A percentile compares a stretch with the other conserved stretches of the same genome.
Evolutionary conservation across 2,888 invertebrate genomes (phyloP).

Genomic region (Dynastes grantii): DNA sequence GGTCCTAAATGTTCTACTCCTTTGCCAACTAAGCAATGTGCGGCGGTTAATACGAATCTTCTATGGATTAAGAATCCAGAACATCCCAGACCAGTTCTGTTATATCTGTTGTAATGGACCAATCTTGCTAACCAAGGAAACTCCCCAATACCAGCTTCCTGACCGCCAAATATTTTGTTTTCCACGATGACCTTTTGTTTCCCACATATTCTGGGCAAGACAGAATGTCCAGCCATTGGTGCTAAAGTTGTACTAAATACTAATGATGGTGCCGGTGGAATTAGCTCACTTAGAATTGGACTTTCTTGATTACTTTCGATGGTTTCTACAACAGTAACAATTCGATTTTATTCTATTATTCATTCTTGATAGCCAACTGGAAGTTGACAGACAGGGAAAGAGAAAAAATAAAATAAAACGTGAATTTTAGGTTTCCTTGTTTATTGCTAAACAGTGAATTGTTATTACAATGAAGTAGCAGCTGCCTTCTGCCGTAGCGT

Average conservation of each 20-base stretch:
- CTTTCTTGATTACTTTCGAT: background rate
- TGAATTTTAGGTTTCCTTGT: background rate
- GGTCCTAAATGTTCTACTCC: slow-evolving; percentile 60
- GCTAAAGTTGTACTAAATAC: slow-evolving; percentile 1
- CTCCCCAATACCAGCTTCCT: slow-evolving; percentile 70
- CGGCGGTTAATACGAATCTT: slow-evolving; percentile 73
- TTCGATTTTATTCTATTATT: background rate
- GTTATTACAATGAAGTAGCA: slow-evolving; percentile 4
- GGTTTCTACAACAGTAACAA: background rate
- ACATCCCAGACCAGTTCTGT: slow-evolving; percentile 67
- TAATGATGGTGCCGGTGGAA: background rate
- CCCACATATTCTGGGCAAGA: slow-evolving; percentile 66
- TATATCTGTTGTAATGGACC: slow-evolving; percentile 68
- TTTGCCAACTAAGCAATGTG: slow-evolving; percentile 69
- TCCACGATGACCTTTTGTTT: slow-evolving; percentile 58
- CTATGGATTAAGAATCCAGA: slow-evolving; percentile 73
- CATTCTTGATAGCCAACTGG: no score
- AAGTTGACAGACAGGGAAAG: no score
- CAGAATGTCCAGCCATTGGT: slow-evolving; percentile 29
- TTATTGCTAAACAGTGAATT: background rate
- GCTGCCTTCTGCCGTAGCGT: background rate
- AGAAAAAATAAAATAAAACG: background rate
- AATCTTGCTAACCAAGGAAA: slow-evolving; percentile 74
- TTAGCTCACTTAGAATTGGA: background rate
- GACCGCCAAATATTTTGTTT: slow-evolving; percentile 68